Evolutionary conservation across 2,888 invertebrate species (phyloP).

Genomic region (Mechanitis messenoides): DNA sequence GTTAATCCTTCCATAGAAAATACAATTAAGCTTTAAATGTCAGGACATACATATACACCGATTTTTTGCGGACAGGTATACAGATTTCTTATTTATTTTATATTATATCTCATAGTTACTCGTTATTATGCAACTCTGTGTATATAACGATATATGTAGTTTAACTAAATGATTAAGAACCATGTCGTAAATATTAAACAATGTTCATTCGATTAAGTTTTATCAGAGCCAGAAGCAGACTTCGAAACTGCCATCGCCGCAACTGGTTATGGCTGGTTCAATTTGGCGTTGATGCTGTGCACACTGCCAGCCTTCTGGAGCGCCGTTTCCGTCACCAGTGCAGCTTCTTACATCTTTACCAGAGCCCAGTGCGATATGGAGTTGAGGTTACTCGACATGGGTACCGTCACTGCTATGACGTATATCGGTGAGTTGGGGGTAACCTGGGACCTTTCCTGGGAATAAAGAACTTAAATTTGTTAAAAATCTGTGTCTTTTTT

Average conservation of each 20-base stretch:
- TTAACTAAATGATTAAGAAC: no score
- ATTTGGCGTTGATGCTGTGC: conserved; percentile 77
- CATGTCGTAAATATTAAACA: no score
- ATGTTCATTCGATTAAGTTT: neutral
- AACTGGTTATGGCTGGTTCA: conserved; percentile 83
- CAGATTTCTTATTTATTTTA: conserved; percentile 1
- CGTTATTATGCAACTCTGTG: no score
- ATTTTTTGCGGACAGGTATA: neutral
- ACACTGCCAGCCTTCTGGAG: conserved; percentile 81
- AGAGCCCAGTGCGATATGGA: conserved; percentile 85
- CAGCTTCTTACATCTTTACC: conserved; percentile 84
- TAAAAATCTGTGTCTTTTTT: no score
- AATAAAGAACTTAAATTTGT: no score
- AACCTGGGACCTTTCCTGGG: no score
- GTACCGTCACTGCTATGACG: conserved; percentile 81
- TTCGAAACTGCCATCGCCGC: conserved; percentile 84
- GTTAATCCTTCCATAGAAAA: neutral
- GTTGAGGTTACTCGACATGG: conserved; percentile 81
- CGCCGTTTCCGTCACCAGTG: conserved; percentile 82
- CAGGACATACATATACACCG: neutral
- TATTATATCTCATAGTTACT: no score
- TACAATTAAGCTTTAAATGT: neutral
- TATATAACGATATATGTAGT: no score
- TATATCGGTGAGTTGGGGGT: conserved; percentile 77
- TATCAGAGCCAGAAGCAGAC: conserved; percentile 63